Conservation (phyloP, 2,888 invertebrate genomes). For the Cantharis lateralis region DNA sequence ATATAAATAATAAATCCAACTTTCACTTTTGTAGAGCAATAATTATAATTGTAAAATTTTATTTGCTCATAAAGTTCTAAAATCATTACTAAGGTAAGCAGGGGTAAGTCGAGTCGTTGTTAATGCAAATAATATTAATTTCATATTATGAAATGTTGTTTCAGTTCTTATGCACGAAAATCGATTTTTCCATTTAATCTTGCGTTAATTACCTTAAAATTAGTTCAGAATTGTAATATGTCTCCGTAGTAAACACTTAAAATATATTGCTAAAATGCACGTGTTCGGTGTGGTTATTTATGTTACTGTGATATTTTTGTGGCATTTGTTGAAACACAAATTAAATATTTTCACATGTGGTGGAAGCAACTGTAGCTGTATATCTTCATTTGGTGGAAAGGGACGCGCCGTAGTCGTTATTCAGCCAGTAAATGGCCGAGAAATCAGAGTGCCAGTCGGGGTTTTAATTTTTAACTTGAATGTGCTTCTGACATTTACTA, state of each 20-base stretch:
- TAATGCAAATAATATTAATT: neutral
- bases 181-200: neutral
- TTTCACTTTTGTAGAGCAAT: neutral
- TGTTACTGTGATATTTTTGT: conserved; percentile 42
- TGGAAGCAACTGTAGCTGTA: conserved; percentile 49
- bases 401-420: conserved; percentile 47
- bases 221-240: neutral
- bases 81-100: neutral
- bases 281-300: neutral
- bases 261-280: neutral
- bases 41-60: neutral
- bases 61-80: neutral
- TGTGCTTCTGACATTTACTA: conserved; percentile 55
- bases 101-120: neutral
- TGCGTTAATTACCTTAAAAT: neutral
- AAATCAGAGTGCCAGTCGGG: conserved; percentile 52
- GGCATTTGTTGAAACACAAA: conserved; percentile 48
- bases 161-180: neutral
- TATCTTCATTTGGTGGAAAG: conserved; percentile 51
- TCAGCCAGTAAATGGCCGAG: conserved; percentile 54
- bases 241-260: neutral
- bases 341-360: conserved; percentile 53
- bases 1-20: neutral
- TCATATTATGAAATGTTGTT: too few relatives aligned
- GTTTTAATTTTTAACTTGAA: conserved; percentile 56